Evolutionary conservation across 2,113 vertebrate genomes (phyloP).

Genomic region (Ivindomyrus marchei): DNA sequence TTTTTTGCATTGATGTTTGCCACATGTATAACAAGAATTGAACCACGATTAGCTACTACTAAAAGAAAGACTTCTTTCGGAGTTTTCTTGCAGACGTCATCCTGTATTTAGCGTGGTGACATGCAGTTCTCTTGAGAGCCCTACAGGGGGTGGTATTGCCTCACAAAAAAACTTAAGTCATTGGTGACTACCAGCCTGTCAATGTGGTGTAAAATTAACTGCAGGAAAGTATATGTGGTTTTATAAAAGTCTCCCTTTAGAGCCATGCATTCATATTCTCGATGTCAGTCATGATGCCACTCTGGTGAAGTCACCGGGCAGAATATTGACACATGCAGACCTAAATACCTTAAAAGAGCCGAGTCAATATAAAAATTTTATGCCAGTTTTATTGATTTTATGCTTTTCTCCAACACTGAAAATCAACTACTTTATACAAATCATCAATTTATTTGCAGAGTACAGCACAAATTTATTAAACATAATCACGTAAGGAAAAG

Average conservation of each 20-base stretch:
- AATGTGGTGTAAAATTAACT: slow-evolving; percentile 22
- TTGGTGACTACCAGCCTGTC: not conserved
- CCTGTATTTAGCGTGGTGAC: slow-evolving; percentile 8
- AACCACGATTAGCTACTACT: slow-evolving; percentile 31
- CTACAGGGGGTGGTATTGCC: slow-evolving; percentile 21
- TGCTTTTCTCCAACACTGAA: not conserved
- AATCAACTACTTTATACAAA: not conserved
- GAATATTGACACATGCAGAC: not conserved
- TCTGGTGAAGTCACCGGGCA: not conserved
- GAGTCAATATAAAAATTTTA: not conserved
- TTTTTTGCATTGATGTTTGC: not conserved
- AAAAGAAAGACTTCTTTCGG: not conserved
- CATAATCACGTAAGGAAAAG: not conserved
- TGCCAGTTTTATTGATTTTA: not conserved
- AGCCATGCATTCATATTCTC: not conserved
- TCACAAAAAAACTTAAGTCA: not conserved
- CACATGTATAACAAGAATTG: not conserved
- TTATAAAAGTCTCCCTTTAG: slow-evolving; percentile 11
- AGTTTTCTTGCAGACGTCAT: not conserved
- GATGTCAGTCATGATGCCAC: not conserved
- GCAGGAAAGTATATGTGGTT: slow-evolving; percentile 17
- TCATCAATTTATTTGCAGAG: not conserved
- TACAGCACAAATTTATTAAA: not conserved
- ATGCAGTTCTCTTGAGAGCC: slow-evolving; percentile 34
- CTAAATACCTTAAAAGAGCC: not conserved